phyloP scores from a whole-genome alignment of 1,140 invertebrate genomes.

The Lamellibrachia luymesi region DNA sequence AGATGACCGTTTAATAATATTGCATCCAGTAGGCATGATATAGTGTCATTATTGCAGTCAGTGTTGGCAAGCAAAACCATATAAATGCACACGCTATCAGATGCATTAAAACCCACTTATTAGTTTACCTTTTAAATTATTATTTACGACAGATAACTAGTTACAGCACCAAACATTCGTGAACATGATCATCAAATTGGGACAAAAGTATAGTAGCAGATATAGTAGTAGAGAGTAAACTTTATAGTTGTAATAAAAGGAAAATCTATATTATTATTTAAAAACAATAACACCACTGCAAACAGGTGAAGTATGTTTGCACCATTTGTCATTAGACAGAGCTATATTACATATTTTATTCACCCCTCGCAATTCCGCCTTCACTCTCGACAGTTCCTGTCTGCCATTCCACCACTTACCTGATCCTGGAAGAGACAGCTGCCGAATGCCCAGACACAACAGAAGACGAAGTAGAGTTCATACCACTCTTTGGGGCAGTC shows the following conservation, averaged over 20 bases:
- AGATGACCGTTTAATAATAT: neutral
- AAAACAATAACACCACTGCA: no score
- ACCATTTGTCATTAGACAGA: neutral
- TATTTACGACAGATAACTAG: no score
- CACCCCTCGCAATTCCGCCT: neutral
- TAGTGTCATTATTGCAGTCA: neutral
- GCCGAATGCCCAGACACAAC: conserved; percentile 94
- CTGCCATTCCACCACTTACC: conserved; percentile 54
- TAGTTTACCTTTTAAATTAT: no score
- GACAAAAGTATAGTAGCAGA: neutral
- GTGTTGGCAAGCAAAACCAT: neutral
- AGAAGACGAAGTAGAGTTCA: conserved; percentile 94
- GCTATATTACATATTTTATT: neutral
- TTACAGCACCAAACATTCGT: no score
- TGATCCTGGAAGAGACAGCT: conserved; percentile 93
- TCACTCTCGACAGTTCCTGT: neutral
- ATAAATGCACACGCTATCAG: no score
- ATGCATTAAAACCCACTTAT: no score
- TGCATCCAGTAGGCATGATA: neutral
- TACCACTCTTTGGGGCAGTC: conserved; percentile 91
- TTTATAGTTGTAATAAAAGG: no score
- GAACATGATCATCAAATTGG: neutral
- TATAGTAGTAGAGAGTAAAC: no score
- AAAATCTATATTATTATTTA: no score
- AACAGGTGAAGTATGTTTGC: no score